A percentile compares a stretch with the other conserved stretches of the same genome.
These are phyloP conservation scores for Rhodinocichla rosea DNA, from an alignment of 2,113 vertebrate species.

Conservation along the genomic window DNA sequence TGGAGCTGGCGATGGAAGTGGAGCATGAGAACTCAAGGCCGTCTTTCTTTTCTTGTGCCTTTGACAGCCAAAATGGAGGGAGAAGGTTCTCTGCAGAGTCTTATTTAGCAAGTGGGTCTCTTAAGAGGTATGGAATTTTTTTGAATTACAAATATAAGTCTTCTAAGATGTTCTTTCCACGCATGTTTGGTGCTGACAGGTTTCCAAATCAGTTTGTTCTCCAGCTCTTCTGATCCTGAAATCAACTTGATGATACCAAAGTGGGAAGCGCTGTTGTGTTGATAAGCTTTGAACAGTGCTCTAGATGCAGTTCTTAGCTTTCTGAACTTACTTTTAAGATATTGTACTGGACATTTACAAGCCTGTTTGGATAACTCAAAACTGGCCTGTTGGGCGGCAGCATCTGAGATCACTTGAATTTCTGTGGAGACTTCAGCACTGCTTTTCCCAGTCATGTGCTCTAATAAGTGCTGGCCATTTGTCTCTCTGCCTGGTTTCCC, in stretches of 20 bases:
- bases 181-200: background rate
- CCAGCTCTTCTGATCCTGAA: background rate
- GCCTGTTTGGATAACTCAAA: background rate
- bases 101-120: conserved; percentile 81
- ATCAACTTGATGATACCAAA: background rate
- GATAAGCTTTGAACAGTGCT: background rate
- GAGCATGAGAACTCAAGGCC: conserved; percentile 66
- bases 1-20: conserved; percentile 72
- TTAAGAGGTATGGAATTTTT: conserved; percentile 82
- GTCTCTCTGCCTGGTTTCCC: background rate
- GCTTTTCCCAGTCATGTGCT: background rate
- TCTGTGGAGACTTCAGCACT: background rate
- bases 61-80: conserved; percentile 66
- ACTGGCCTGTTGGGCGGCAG: background rate
- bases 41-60: conserved; percentile 83
- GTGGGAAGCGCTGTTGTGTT: background rate
- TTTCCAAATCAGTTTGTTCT: background rate
- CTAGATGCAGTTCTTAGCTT: background rate
- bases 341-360: background rate
- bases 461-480: background rate
- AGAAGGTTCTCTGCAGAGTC: conserved; percentile 78
- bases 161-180: background rate
- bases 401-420: background rate
- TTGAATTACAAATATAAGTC: background rate
- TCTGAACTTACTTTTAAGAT: background rate